Evolutionary conservation across 1,140 invertebrate species (phyloP).

Genomic region (Anadara kagoshimensis): DNA sequence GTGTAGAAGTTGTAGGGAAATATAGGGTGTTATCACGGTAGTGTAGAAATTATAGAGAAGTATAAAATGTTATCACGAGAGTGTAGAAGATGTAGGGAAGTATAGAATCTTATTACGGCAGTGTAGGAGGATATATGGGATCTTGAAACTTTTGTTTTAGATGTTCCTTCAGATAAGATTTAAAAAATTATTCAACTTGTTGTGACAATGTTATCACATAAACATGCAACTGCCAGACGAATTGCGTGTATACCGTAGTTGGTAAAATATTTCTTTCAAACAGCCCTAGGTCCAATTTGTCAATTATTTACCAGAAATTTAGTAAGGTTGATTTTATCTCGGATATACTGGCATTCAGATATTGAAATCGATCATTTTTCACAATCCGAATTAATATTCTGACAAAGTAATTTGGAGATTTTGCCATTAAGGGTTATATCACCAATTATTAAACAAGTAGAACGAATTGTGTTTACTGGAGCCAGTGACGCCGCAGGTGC

Average conservation of each 20-base stretch:
- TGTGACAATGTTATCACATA: not conserved
- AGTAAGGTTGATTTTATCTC: constrained; percentile 2
- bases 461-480: too few species aligned
- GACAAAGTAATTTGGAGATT: not conserved
- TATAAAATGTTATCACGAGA: too few species aligned
- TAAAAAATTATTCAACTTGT: not conserved
- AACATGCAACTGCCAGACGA: constrained; percentile 9
- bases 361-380: not conserved
- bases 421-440: too few species aligned
- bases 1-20: too few species aligned
- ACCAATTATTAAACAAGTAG: too few species aligned
- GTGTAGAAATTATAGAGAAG: too few species aligned
- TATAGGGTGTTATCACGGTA: too few species aligned
- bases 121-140: constrained; percentile 21
- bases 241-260: constrained; percentile 12
- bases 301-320: constrained; percentile 28
- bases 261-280: constrained; percentile 29
- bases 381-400: constrained; percentile 10
- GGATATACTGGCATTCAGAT: constrained; percentile 1
- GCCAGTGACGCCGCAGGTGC: too few species aligned
- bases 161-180: constrained; percentile 20
- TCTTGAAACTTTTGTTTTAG: constrained; percentile 1
- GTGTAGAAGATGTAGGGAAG: too few species aligned
- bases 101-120: too few species aligned
- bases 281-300: constrained; percentile 28